Conservation (phyloP, 2,113 vertebrate genomes). For the Chamaea fasciata region DNA sequence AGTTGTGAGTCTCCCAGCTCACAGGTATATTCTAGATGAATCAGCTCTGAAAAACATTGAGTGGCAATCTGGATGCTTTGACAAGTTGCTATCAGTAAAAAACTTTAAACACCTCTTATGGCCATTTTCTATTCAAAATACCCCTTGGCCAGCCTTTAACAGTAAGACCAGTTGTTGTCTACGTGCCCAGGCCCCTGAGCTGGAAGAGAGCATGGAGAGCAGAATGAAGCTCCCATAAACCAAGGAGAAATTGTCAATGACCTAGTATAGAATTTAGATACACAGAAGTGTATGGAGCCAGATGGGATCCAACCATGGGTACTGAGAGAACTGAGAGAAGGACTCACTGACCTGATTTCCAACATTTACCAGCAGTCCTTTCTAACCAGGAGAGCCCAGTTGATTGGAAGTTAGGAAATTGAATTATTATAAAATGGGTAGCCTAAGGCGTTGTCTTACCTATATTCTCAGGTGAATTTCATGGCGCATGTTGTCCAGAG, state of each 20-base stretch:
- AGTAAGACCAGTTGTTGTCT: background rate
- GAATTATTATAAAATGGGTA: background rate
- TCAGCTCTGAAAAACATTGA: background rate
- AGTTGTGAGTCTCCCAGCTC: background rate
- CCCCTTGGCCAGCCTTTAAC: background rate
- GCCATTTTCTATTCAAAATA: background rate
- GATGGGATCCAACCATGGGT: background rate
- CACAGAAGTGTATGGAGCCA: too few relatives aligned
- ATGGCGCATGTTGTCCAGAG: background rate
- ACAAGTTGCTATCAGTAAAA: background rate
- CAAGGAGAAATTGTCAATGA: background rate
- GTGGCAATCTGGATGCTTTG: background rate
- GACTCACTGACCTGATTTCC: background rate
- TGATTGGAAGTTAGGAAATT: background rate
- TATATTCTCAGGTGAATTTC: background rate
- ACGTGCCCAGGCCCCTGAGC: accelerated
- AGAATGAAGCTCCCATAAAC: background rate
- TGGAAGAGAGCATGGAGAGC: background rate
- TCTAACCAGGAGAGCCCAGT: background rate
- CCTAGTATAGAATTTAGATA: background rate
- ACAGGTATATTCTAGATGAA: background rate
- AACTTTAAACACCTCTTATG: background rate
- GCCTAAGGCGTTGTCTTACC: background rate
- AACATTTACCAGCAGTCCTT: background rate
- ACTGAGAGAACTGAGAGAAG: background rate